Evolutionary conservation across 2,113 vertebrate species (phyloP), one percentile per base, ranked within the genome.

Genomic region (Sinosuthora webbiana): DNA sequence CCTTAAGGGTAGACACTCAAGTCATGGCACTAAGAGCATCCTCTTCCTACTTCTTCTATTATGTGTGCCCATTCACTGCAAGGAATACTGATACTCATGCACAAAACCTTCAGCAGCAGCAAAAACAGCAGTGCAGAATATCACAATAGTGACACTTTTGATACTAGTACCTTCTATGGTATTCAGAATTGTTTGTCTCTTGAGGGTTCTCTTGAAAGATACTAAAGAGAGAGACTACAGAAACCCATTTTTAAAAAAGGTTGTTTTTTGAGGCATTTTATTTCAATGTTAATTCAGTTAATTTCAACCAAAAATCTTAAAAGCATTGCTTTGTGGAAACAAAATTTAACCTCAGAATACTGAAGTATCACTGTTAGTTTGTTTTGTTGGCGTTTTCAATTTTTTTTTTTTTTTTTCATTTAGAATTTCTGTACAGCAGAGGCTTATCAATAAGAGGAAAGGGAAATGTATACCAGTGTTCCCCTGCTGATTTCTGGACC

Each of bases 281-380:
- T 76, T 68, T 89, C n/a, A 56, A 84, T 96, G 42, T 85, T 90
- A 62, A 89, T 60, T 93, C 55, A 37, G 16, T 78, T 84, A 31
- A 82, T 90, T 93, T 83, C 13, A 95, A 49, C 41, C 68, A 82
- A 44, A 95, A 94, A 83, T 49, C 47, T 87, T 91, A n/a, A 89
- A 83, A 93, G 6, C 4, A 20, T 80, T 89, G 2, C 78, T 94
- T 85, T 68, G 10, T 47, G 55, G 53, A 94, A 62, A 53, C 5
- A 35, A 78, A 27, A 33, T 71, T 86, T 62, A 2, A 93, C 39
- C 33, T 64, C 41, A 52, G 76, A 94, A 69, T 59, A 84, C 9
- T 52, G 62, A 76, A 94, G 18, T 57, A 88, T 6, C 10, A 35
- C 25, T 4, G 4, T 13, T 67, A 53, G 7, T 44, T 80, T 71